phyloP scores from a whole-genome alignment of 2,888 invertebrate species.

The Heteropelma amictum region DNA sequence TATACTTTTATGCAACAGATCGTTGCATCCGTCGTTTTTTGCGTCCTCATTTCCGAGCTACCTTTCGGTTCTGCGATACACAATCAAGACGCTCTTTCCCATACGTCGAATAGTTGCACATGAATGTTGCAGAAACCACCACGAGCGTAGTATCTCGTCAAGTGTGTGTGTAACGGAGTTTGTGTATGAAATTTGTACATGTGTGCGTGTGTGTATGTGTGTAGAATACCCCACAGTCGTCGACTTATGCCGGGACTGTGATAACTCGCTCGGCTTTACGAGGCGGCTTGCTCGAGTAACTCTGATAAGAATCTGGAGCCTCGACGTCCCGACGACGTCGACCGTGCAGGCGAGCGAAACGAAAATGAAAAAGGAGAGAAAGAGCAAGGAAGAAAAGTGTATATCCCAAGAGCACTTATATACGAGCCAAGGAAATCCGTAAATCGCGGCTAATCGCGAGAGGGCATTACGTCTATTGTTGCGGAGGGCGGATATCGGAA shows the following conservation, averaged over 20 bases:
- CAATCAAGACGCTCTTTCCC: slow-evolving; percentile 48
- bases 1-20: slow-evolving; percentile 23
- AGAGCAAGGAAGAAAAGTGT: slow-evolving; percentile 47
- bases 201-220: neutral
- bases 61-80: slow-evolving; percentile 15
- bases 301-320: slow-evolving; percentile 56
- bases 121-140: slow-evolving; percentile 26
- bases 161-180: too few species aligned
- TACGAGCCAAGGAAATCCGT: slow-evolving; percentile 52
- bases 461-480: slow-evolving; percentile 55
- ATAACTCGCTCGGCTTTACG: slow-evolving; percentile 59
- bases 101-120: slow-evolving; percentile 34
- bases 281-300: slow-evolving; percentile 57
- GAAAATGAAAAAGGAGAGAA: slow-evolving; percentile 19
- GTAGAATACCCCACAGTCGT: slow-evolving; percentile 15
- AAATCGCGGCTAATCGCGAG: slow-evolving; percentile 61
- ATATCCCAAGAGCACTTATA: slow-evolving; percentile 45
- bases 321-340: slow-evolving; percentile 55
- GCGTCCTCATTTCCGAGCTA: slow-evolving; percentile 33
- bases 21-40: slow-evolving; percentile 27
- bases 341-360: slow-evolving; percentile 45
- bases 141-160: neutral
- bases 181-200: too few species aligned
- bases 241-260: slow-evolving; percentile 50
- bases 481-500: slow-evolving; percentile 29